phyloP scores from a whole-genome alignment of 2,113 vertebrate genomes.

The Ursus arctos region DNA sequence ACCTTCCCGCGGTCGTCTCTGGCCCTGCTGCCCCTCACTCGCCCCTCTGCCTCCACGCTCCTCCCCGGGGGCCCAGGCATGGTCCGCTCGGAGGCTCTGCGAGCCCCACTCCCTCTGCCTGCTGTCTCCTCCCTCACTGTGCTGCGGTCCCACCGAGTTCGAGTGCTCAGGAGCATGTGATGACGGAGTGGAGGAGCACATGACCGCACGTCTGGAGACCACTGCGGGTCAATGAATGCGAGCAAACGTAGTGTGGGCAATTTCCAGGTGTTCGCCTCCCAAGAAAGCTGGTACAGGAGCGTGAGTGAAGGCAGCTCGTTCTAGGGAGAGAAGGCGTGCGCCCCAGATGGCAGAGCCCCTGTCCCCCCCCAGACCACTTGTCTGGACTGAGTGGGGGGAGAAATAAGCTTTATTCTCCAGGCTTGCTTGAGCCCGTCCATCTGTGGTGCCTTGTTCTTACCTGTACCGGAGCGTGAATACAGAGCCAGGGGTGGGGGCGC shows the following conservation, averaged over 20 bases:
- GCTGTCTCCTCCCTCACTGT: neutral
- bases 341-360: neutral
- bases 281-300: neutral
- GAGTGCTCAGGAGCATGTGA: neutral
- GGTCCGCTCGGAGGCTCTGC: fast-evolving
- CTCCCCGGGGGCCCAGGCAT: neutral
- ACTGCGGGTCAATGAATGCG: no score
- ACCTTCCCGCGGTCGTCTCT: neutral
- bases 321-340: fast-evolving
- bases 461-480: fast-evolving
- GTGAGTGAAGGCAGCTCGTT: no score
- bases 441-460: neutral
- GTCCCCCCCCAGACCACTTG: fast-evolving
- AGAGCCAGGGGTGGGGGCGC: no score
- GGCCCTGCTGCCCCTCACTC: neutral
- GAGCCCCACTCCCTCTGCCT: neutral
- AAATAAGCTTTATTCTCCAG: neutral
- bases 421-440: neutral
- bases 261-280: neutral
- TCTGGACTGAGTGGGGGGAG: neutral
- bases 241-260: no score
- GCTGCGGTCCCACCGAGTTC: neutral
- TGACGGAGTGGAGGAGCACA: fast-evolving
- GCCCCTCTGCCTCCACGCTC: neutral
- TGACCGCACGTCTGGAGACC: neutral